Base-by-base conservation (phyloP, 92 coral and sea anemone genomes). In the Bergia puertoricense region DNA sequence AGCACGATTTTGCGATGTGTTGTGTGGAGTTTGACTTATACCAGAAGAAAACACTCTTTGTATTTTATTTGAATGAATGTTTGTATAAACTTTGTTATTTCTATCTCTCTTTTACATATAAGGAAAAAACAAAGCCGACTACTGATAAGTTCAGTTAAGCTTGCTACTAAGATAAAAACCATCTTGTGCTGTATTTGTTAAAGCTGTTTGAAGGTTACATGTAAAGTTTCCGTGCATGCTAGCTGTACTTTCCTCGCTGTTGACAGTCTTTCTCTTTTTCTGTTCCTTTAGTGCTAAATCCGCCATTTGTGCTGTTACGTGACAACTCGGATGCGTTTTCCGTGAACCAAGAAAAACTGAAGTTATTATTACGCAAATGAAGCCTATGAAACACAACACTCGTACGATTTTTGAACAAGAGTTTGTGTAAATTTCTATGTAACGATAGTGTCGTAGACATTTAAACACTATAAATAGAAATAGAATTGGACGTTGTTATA, bases 231-330 rank as follows among this genome's bases (percentile, higher is more conserved):
- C 73, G 9, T 46, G 16, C 37, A 38, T 40, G 22, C 51, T 40
- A 3, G 76, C 14, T 18, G 56, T n/a, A 1, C 46, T 13, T 56
- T 37, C 22, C 80, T 65, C 10, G 41, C 82, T 74, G 36, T 79
- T 78, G 46, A 90, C 44, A 14, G 83, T 38, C 81, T 68, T 89
- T 65, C 82, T 94, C 91, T 94, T 57, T 90, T 91, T 90, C 80
- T 82, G 80, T 37, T 72, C 48, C 86, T 92, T 39, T 91, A 95
- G 98, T 91, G 94, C 96, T 95, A 93, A 88, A 90, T 95, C 98
- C 78, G 89, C 92, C 57, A 88, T 95, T 77, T 95, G 98, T 85
- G 90, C 89, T 54, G 92, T 95, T 43, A 89, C 96, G 80, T 95
- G 93, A 95, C 93, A 86, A 81, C 84, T 41, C 73, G 65, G 87